A percentile compares a stretch with the other conserved stretches of the same genome.
These are phyloP conservation scores for Protomyctophum bolini DNA, from an alignment of 2,113 vertebrate species.

Conservation along the genomic window DNA sequence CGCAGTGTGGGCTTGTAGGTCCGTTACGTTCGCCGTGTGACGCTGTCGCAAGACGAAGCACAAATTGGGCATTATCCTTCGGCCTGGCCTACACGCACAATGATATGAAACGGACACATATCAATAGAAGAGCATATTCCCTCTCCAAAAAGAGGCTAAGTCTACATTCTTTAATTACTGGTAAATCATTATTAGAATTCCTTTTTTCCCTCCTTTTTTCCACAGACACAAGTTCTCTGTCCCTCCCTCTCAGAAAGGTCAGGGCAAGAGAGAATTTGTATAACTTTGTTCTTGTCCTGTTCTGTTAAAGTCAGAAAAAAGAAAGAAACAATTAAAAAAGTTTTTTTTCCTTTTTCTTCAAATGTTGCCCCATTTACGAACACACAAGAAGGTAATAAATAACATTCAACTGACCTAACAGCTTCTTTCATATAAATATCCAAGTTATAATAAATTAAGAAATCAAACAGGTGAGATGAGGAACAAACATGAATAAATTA, in stretches of 20 bases:
- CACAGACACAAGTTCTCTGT: slow-evolving; percentile 73
- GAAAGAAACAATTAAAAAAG: slow-evolving; percentile 56
- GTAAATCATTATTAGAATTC: slow-evolving; percentile 68
- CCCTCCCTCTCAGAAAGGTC: slow-evolving; percentile 65
- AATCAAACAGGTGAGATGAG: slow-evolving; percentile 13
- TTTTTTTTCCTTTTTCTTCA: slow-evolving; percentile 69
- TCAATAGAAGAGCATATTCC: slow-evolving; percentile 86
- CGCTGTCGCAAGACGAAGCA: too few species aligned
- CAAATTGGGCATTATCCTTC: slow-evolving; percentile 49
- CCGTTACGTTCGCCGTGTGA: too few species aligned
- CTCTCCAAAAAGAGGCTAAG: slow-evolving; percentile 87
- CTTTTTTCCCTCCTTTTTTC: slow-evolving; percentile 47
- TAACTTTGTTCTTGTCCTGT: slow-evolving; percentile 76
- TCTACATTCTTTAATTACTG: slow-evolving; percentile 92
- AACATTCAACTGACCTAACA: slow-evolving; percentile 84
- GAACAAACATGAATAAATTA: slow-evolving; percentile 72
- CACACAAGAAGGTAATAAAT: slow-evolving; percentile 80
- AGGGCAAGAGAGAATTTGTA: slow-evolving; percentile 75
- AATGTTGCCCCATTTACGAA: slow-evolving; percentile 81
- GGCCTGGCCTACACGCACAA: slow-evolving; percentile 81
- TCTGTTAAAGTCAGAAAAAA: slow-evolving; percentile 78
- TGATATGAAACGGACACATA: slow-evolving; percentile 89
- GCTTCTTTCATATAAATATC: slow-evolving; percentile 87
- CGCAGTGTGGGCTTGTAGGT: too few species aligned
- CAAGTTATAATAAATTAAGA: slow-evolving; percentile 84